A percentile compares a stretch with the other conserved stretches of the same genome.
Evolutionary conservation across 2,888 invertebrate species (phyloP).

Genomic region (Eupithecia exiguata): DNA sequence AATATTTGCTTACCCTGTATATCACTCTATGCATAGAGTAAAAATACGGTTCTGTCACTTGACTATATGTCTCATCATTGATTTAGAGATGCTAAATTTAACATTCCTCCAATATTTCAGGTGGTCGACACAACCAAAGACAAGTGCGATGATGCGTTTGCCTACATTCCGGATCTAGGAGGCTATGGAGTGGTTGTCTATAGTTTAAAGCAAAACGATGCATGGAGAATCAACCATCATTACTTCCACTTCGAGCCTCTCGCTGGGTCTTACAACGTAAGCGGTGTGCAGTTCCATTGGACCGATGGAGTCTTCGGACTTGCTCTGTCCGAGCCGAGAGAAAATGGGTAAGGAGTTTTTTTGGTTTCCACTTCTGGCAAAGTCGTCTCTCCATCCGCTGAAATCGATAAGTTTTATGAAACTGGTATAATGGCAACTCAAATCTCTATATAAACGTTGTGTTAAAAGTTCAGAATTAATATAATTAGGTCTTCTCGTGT

Average conservation of each 20-base stretch:
- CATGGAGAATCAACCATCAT: conserved; percentile 91
- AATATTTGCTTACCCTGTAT: background rate
- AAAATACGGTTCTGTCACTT: too few species aligned
- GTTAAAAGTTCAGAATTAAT: background rate
- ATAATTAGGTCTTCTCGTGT: too few species aligned
- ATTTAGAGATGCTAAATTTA: background rate
- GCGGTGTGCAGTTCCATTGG: conserved; percentile 93
- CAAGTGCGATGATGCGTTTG: conserved; percentile 89
- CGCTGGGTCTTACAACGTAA: conserved; percentile 89
- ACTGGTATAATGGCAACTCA: background rate
- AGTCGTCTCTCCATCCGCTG: background rate
- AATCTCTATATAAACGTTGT: background rate
- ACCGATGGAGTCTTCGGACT: conserved; percentile 92
- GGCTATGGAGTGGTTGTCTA: conserved; percentile 91
- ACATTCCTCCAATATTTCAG: conserved; percentile 66
- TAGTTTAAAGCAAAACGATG: conserved; percentile 88
- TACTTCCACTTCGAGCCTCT: conserved; percentile 93
- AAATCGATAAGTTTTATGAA: background rate
- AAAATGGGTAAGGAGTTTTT: conserved; percentile 78
- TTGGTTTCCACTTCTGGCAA: background rate
- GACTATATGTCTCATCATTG: background rate
- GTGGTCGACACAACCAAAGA: conserved; percentile 87
- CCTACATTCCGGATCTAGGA: conserved; percentile 90
- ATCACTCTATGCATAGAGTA: too few species aligned
- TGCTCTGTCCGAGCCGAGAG: conserved; percentile 85